phyloP scores from a whole-genome alignment of 2,888 invertebrate genomes.

The Eretmocerus hayati region DNA sequence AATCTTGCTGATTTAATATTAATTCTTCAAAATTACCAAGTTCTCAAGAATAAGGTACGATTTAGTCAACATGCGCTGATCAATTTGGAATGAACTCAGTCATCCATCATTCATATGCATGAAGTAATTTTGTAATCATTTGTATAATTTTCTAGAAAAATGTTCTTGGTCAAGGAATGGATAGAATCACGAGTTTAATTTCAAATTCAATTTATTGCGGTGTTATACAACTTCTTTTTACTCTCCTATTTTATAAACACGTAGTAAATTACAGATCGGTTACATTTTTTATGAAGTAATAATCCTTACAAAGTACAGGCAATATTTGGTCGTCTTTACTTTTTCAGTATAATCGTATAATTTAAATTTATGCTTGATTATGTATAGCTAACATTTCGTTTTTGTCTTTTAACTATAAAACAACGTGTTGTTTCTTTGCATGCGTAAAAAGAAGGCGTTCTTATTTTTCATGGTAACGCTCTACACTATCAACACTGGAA shows the following conservation, averaged over 20 bases:
- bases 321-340: conserved; percentile 45
- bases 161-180: too few relatives aligned
- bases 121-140: too few relatives aligned
- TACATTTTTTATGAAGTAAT: conserved; percentile 29
- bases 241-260: conserved; percentile 26
- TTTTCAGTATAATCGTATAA: conserved; percentile 17
- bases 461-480: conserved; percentile 21
- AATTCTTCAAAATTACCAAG: too few relatives aligned
- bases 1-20: too few relatives aligned
- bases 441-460: conserved; percentile 11
- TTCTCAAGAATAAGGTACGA: too few relatives aligned
- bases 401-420: conserved; percentile 16
- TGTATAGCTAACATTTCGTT: conserved; percentile 19
- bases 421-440: conserved; percentile 3
- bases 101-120: too few relatives aligned
- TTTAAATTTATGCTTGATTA: conserved; percentile 17
- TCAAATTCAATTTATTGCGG: conserved; percentile 21
- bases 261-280: conserved; percentile 39
- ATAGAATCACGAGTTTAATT: conserved; percentile 1
- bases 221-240: conserved; percentile 15
- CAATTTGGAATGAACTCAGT: too few relatives aligned
- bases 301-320: conserved; percentile 34
- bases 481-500: conserved; percentile 14
- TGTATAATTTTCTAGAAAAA: too few relatives aligned
- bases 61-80: too few relatives aligned